Evolutionary conservation across 2,797 vertebrate species (phyloP), one percentile per base, ranked within the genome.

Genomic region (Melanotaenia nigrans): DNA sequence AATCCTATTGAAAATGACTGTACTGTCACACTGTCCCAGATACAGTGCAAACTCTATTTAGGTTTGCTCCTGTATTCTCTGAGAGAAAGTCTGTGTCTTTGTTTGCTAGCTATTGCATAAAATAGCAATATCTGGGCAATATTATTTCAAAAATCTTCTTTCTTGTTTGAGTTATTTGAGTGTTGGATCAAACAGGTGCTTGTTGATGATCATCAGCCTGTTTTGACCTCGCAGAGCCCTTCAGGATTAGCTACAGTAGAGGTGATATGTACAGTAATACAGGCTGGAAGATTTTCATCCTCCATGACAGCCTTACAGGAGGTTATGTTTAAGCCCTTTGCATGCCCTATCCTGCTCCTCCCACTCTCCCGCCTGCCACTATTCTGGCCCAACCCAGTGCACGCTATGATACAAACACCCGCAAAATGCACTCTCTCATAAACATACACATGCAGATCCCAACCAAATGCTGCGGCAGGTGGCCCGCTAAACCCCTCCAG

Each of bases 401-500:
- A 68, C 42, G 82, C 82, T 83, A 87, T 81, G 40, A 85, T 35
- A 76, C 65, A 71, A 73, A 22, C 75, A 61, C 64, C 57, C 7
- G 85, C 54, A 78, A 72, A 75, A 33, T 72, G 66, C 68, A 77
- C 60, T 59, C 32, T 49, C 65, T 72, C 71, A 64, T 62, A 71
- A 74, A 78, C 53, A 79, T 61, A 80, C 76, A 75, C 81, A 76
- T 82, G 67, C 77, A 88, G 81, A 91, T 92, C 90, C 85, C n/a
- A 42, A 89, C 91, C 92, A 93, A 93, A 92, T 94, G 93, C 92
- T 93, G 87, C 65, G 81, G 93, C 95, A 95, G 94, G 93, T 94
- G 94, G 93, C 93, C 91, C 74, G 81, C 93, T 95, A 95, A 95
- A 90, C 92, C 92, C 93, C 90, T 94, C 89, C 89, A 91, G 93